Base-by-base conservation (phyloP, 2,888 invertebrate genomes). In the Trichopoda pennipes region DNA sequence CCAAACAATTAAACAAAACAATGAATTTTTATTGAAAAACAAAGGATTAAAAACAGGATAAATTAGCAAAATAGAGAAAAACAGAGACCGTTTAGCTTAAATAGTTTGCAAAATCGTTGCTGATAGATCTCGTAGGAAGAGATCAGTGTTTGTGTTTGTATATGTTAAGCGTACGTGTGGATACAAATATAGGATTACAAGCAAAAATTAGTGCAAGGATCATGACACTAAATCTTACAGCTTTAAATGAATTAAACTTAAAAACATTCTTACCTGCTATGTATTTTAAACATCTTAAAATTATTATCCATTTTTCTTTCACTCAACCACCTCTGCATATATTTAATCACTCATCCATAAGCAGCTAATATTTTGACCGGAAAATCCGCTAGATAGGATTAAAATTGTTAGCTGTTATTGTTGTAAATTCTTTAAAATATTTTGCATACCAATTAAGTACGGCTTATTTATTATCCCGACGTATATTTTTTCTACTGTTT, bases 331-430 rank as follows among this genome's bases (percentile, higher is more conserved):
- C 28, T 28, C 8, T 4, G 0, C 28, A 28, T 51, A 60, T n/a
- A 38, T 16, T 42, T 38, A 58, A 32, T 32, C 19, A 21, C 32
- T 32, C 76, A 69, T 8, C 12, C 53, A 70, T 19, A 53, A 3
- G 6, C 66, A 53, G 42, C 42, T 56, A 35, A 49, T 35, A 56
- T 38, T 35, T 74, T 88, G 87, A 86, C 86, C 86, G 88, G 88
- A 89, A 88, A 88, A 88, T 88, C 88, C 88, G 85, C 85, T 87
- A 81, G 87, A 89, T 87, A 86, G 88, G 86, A 88, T 89, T 88
- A 89, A 85, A 86, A 72, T 56, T n/a, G 7, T 49, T 58, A 16
- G 12, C 28, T 58, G 10, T 32, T 23, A 8, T 63, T 56, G 47
- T 47, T 53, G 35, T 10, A 86, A 88, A 88, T 86, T 86, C 10